A percentile compares a stretch with the other conserved stretches of the same genome.
phyloP scores from a whole-genome alignment of 2,888 invertebrate genomes.

The Resseliella maxima region DNA sequence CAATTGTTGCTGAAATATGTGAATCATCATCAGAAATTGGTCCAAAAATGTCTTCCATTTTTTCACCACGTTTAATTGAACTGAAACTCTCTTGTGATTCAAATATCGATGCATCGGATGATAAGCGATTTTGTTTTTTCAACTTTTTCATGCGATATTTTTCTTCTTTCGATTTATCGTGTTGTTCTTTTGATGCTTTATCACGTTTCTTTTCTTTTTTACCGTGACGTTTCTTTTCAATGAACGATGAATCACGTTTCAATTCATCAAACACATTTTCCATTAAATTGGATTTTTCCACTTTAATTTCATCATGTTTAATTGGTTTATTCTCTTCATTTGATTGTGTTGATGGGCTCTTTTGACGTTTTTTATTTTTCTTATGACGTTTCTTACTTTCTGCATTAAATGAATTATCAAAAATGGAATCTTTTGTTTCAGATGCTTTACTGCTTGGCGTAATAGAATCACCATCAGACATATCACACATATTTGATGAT shows the following conservation, averaged over 20 bases:
- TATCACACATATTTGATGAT: slow-evolving; percentile 60
- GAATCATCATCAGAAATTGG: slow-evolving; percentile 82
- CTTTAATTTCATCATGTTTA: slow-evolving; percentile 66
- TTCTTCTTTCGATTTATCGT: slow-evolving; percentile 65
- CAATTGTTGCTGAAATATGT: neutral
- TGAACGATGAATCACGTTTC: slow-evolving; percentile 65
- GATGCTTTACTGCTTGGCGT: slow-evolving; percentile 34
- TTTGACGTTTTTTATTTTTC: slow-evolving; percentile 85
- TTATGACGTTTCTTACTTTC: slow-evolving; percentile 78
- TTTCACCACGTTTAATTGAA: slow-evolving; percentile 75
- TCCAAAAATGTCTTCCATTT: slow-evolving; percentile 90
- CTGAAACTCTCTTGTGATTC: slow-evolving; percentile 60
- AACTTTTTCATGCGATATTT: slow-evolving; percentile 69
- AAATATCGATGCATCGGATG: slow-evolving; percentile 58
- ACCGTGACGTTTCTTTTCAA: slow-evolving; percentile 62
- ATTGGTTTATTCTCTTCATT: slow-evolving; percentile 63
- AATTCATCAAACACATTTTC: slow-evolving; percentile 69
- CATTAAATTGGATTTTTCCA: slow-evolving; percentile 62
- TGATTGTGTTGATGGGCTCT: slow-evolving; percentile 70
- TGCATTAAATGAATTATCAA: slow-evolving; percentile 67
- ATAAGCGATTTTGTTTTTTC: slow-evolving; percentile 71
- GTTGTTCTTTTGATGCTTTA: slow-evolving; percentile 67
- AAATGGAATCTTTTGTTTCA: slow-evolving; percentile 40
- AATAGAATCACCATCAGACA: slow-evolving; percentile 55
- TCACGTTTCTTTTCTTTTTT: slow-evolving; percentile 74